Evolutionary conservation across 2,888 invertebrate species (phyloP).

Genomic region (Lissonota sp.): DNA sequence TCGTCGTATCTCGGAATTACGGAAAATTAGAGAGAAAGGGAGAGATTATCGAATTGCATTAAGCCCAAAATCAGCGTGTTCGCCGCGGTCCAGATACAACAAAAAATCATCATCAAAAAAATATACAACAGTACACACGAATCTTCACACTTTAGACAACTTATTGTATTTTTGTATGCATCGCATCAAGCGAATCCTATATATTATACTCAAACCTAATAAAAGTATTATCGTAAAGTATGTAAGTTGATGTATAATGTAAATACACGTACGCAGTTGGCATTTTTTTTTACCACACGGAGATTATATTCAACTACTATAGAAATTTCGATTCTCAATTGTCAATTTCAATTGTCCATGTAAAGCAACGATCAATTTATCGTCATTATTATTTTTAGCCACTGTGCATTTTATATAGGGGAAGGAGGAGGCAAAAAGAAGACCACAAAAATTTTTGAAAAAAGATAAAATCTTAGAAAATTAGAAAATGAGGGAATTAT

Average conservation of each 20-base stretch:
- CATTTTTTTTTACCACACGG: slow-evolving; percentile 71
- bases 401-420: slow-evolving; percentile 7
- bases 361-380: slow-evolving; percentile 4
- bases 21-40: slow-evolving; percentile 67
- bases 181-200: slow-evolving; percentile 23
- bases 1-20: slow-evolving; percentile 73
- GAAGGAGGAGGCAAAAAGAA: too few species aligned
- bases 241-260: slow-evolving; percentile 60
- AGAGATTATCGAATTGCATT: slow-evolving; percentile 31
- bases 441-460: too few species aligned
- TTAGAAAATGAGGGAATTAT: too few species aligned
- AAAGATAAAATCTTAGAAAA: too few species aligned
- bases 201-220: slow-evolving; percentile 50
- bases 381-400: slow-evolving; percentile 12
- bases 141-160: slow-evolving; percentile 36
- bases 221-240: slow-evolving; percentile 66
- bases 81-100: slow-evolving; percentile 44
- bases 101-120: slow-evolving; percentile 11
- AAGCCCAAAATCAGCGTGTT: slow-evolving; percentile 46
- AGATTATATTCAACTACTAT: not conserved
- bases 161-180: not conserved
- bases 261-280: slow-evolving; percentile 70
- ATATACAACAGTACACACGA: slow-evolving; percentile 32
- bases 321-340: slow-evolving; percentile 24
- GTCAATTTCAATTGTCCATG: not conserved